Conservation (phyloP, 2,113 vertebrate genomes). For the Heloderma charlesbogerti region DNA sequence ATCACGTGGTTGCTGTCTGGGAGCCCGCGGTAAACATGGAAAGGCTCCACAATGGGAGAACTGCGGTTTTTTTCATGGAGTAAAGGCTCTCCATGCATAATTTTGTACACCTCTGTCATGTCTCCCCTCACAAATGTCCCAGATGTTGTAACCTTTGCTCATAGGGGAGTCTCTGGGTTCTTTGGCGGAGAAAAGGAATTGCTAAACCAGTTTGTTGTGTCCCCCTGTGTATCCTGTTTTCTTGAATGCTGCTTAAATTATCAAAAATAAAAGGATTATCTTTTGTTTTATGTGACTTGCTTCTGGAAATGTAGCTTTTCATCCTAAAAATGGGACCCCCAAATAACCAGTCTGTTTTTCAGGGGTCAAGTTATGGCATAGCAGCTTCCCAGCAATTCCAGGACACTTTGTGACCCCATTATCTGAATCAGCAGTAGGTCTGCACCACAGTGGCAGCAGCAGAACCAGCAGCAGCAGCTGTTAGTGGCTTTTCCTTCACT, state of each 20-base stretch:
- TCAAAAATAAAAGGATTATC: too few species aligned
- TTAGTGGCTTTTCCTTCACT: slow-evolving; percentile 26
- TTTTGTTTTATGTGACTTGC: neutral
- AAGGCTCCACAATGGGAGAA: too few species aligned
- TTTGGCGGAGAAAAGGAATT: neutral
- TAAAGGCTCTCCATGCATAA: too few species aligned
- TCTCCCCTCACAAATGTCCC: too few species aligned
- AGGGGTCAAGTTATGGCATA: neutral
- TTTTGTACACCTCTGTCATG: too few species aligned
- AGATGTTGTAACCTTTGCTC: too few species aligned
- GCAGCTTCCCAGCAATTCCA: slow-evolving; percentile 18
- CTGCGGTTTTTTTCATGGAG: too few species aligned
- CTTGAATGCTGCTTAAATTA: neutral
- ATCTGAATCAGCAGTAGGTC: slow-evolving; percentile 60
- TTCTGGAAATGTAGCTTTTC: neutral
- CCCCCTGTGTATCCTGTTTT: neutral
- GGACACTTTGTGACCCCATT: slow-evolving; percentile 26
- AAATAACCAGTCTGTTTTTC: neutral
- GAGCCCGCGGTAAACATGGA: too few species aligned
- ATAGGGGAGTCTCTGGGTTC: neutral
- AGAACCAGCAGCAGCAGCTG: slow-evolving; percentile 30
- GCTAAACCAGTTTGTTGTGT: neutral
- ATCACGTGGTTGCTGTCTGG: too few species aligned
- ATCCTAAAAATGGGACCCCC: neutral
- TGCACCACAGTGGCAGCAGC: slow-evolving; percentile 29